Evolutionary conservation across 2,888 invertebrate genomes (phyloP).

Genomic region (Syrista parreyssii): DNA sequence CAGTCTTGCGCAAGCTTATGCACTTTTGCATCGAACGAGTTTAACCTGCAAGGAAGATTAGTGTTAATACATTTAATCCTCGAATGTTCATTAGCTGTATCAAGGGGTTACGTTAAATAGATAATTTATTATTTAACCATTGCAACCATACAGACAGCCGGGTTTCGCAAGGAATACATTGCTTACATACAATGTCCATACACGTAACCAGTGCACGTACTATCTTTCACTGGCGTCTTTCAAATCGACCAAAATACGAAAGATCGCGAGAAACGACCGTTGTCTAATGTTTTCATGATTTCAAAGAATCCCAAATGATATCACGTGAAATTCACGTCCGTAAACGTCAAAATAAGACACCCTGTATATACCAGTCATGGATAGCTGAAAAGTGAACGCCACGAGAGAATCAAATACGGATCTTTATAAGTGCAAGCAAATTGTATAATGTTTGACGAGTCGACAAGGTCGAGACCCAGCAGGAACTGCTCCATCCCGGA

Average conservation of each 20-base stretch:
- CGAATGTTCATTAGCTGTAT: not conserved
- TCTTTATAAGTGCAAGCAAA: not conserved
- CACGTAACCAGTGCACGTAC: not conserved
- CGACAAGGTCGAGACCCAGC: slow-evolving; percentile 13
- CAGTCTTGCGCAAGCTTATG: not conserved
- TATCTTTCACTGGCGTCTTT: not conserved
- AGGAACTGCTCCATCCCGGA: not conserved
- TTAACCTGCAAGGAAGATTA: not conserved
- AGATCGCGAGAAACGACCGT: not conserved
- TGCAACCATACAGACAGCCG: not conserved
- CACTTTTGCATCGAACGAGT: not conserved
- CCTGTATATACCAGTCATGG: not conserved
- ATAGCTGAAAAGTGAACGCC: not conserved
- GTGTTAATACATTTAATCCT: not conserved
- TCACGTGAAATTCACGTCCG: not conserved
- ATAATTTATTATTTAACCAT: not conserved
- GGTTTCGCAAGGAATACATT: not conserved
- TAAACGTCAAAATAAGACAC: not conserved
- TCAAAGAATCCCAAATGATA: not conserved
- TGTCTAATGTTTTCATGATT: not conserved
- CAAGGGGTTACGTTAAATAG: not conserved
- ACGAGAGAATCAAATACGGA: not conserved
- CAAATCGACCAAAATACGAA: not conserved
- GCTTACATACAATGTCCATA: not conserved
- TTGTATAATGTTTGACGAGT: slow-evolving; percentile 13